A percentile compares a stretch with the other conserved stretches of the same genome.
Evolutionary conservation across 1,140 invertebrate genomes (phyloP).

Genomic region (Bombyx mandarina): DNA sequence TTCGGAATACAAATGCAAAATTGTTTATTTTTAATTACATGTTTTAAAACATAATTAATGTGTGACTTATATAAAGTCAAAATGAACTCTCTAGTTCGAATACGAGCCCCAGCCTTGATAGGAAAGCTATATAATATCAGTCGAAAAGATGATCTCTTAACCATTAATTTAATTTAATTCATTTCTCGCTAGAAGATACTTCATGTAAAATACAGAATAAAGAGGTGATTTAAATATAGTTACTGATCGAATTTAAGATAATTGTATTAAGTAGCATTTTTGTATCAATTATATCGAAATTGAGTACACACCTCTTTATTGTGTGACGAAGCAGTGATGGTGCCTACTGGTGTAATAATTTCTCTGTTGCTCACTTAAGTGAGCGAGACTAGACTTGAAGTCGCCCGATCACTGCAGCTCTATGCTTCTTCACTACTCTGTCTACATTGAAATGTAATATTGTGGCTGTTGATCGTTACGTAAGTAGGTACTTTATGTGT

Average conservation of each 20-base stretch:
- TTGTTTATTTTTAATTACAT: too few species aligned
- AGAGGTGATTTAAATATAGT: constrained; percentile 1
- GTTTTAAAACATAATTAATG: too few species aligned
- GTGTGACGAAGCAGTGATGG: neutral
- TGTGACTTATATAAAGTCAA: too few species aligned
- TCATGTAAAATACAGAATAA: neutral
- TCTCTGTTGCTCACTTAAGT: constrained; percentile 12
- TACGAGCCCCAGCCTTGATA: too few species aligned
- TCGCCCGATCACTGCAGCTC: constrained; percentile 15
- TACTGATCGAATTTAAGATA: neutral
- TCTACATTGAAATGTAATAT: constrained; percentile 12
- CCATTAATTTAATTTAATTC: constrained; percentile 2
- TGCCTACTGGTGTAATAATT: constrained; percentile 4
- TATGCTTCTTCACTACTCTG: constrained; percentile 15
- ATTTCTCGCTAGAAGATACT: neutral
- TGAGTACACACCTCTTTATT: constrained; percentile 2
- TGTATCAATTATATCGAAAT: neutral
- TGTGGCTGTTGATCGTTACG: too few species aligned
- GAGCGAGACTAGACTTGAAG: constrained; percentile 8
- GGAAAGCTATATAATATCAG: too few species aligned
- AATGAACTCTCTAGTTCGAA: too few species aligned
- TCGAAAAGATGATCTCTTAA: constrained; percentile 27
- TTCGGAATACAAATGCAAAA: too few species aligned
- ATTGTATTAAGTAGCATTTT: neutral
- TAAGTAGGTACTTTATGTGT: too few species aligned